Percentiles rank a stretch among this genome's conserved stretches.
Evolutionary conservation across 2,888 invertebrate species (phyloP).

Genomic region (Tinea pellionella): DNA sequence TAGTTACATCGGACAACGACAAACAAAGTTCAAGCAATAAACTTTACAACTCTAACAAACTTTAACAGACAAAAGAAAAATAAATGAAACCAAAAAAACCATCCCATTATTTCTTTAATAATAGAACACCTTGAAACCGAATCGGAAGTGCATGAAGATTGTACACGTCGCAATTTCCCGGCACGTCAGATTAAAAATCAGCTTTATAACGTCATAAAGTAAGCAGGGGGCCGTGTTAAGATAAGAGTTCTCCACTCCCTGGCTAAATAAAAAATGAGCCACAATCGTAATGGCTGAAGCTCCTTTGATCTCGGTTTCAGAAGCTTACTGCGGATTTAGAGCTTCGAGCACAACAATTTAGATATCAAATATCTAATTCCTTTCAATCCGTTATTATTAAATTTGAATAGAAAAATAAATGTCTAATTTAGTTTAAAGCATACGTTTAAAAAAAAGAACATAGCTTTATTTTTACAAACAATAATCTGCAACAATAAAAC

Average conservation of each 20-base stretch:
- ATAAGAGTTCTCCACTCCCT: conserved; percentile 36
- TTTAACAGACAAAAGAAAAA: background rate
- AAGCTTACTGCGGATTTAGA: conserved; percentile 58
- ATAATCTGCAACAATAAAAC: too few relatives aligned
- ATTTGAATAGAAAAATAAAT: background rate
- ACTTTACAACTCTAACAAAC: background rate
- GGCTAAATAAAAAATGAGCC: conserved; percentile 69
- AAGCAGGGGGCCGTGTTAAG: conserved; percentile 32
- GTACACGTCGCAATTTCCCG: conserved; percentile 32
- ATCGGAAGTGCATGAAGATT: conserved; percentile 6
- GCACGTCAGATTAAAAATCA: conserved; percentile 66
- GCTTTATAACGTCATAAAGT: conserved; percentile 68
- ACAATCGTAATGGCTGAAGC: conserved; percentile 60
- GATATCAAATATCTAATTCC: conserved; percentile 59
- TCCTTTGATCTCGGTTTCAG: conserved; percentile 66
- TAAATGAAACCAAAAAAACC: background rate
- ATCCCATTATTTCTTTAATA: conserved; percentile 1
- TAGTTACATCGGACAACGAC: too few relatives aligned
- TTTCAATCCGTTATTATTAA: conserved; percentile 34
- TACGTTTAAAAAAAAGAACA: too few relatives aligned
- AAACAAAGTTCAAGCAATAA: too few relatives aligned
- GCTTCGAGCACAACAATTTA: conserved; percentile 56
- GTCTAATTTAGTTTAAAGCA: too few relatives aligned
- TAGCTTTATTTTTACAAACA: too few relatives aligned
- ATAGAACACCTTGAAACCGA: background rate